A percentile compares a stretch with the other conserved stretches of the same genome.
Evolutionary conservation across 2,113 vertebrate species (phyloP).

Genomic region (Boleophthalmus pectinirostris): DNA sequence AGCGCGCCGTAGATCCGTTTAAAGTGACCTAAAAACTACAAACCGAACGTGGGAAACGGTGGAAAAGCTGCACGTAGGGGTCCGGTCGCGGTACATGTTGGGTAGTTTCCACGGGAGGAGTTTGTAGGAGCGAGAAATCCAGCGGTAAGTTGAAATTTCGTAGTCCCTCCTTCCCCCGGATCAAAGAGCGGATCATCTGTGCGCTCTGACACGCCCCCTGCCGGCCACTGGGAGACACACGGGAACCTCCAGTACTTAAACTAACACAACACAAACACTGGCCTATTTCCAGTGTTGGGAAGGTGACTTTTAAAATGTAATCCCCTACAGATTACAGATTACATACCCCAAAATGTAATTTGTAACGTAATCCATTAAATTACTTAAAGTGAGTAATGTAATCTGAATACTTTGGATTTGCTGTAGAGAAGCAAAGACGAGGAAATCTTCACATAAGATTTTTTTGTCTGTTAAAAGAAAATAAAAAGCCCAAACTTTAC

Average conservation of each 20-base stretch:
- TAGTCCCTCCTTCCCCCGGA: slow-evolving; percentile 34
- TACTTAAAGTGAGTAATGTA: too few relatives aligned
- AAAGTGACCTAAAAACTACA: slow-evolving; percentile 29
- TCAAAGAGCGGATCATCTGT: slow-evolving; percentile 54
- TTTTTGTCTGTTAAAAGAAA: too few relatives aligned
- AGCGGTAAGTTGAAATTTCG: slow-evolving; percentile 56
- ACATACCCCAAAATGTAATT: too few relatives aligned
- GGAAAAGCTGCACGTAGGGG: neutral
- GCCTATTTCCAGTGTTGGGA: too few relatives aligned
- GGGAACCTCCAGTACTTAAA: too few relatives aligned
- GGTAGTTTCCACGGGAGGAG: slow-evolving; percentile 18
- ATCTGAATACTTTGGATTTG: too few relatives aligned
- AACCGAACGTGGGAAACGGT: neutral
- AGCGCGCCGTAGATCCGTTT: neutral
- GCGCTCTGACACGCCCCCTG: slow-evolving; percentile 40
- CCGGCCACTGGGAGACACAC: fast-evolving
- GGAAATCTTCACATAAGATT: too few relatives aligned
- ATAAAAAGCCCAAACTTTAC: too few relatives aligned
- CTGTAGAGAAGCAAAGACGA: too few relatives aligned
- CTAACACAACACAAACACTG: neutral
- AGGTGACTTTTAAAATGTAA: too few relatives aligned
- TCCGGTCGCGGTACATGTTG: slow-evolving; percentile 34
- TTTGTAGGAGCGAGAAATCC: slow-evolving; percentile 39
- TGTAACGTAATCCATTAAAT: too few relatives aligned
- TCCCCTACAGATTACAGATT: too few relatives aligned